These are phyloP conservation scores for Pyralis farinalis DNA, from an alignment of 2,888 invertebrate species.

Conservation along the genomic window DNA sequence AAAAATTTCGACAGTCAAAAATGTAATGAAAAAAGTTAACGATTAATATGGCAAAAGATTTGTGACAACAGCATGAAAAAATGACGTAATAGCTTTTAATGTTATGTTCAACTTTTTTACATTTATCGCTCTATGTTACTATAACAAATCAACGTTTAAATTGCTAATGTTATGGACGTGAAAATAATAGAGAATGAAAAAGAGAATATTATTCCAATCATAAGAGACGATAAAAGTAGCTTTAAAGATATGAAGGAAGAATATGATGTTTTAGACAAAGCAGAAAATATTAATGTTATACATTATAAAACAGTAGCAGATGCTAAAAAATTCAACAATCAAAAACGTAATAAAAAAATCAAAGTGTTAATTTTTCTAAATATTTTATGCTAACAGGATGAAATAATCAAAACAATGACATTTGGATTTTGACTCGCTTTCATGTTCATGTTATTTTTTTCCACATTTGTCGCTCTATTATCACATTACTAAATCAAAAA, in stretches of 20 bases:
- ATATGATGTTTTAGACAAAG: conserved; percentile 1
- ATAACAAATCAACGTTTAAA: background rate
- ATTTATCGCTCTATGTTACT: too few species aligned
- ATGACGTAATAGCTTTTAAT: too few species aligned
- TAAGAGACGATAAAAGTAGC: background rate
- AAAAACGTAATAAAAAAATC: conserved; percentile 15
- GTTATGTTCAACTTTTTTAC: too few species aligned
- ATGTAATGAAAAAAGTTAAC: conserved; percentile 11
- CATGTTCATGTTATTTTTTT: too few species aligned
- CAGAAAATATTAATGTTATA: conserved; percentile 41
- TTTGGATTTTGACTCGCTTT: too few species aligned
- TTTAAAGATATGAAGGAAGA: too few species aligned
- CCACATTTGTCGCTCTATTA: too few species aligned
- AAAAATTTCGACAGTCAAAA: conserved; percentile 27
- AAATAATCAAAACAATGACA: too few species aligned
- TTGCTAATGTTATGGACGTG: background rate
- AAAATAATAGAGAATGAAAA: background rate
- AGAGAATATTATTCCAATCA: background rate
- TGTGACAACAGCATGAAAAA: too few species aligned
- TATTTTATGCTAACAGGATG: too few species aligned
- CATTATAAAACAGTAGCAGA: conserved; percentile 42
- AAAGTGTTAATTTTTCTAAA: conserved; percentile 9
- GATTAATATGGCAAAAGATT: too few species aligned
- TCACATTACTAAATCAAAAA: too few species aligned
- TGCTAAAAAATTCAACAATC: conserved; percentile 31